Conservation (phyloP, 1,140 invertebrate genomes). For the Oreohelix idahoensis region DNA sequence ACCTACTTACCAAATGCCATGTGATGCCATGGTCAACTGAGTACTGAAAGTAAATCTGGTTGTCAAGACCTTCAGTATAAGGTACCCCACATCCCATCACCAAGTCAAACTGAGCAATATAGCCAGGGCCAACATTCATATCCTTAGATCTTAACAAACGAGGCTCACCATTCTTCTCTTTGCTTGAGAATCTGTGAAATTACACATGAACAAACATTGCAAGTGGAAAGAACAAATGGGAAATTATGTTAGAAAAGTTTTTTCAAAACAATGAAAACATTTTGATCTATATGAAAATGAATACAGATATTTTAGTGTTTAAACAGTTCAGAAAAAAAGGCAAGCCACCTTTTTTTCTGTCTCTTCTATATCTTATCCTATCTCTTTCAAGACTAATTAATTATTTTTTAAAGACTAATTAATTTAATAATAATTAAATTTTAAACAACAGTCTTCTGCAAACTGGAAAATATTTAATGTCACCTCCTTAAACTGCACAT, state of each 20-base stretch:
- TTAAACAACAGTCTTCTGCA: too few species aligned
- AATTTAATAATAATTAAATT: too few species aligned
- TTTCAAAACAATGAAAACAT: too few species aligned
- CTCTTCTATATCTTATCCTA: too few species aligned
- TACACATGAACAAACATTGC: background rate
- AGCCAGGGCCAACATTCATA: conserved; percentile 72
- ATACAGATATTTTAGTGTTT: too few species aligned
- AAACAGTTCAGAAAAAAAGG: too few species aligned
- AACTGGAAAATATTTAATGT: too few species aligned
- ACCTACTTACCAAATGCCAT: conserved; percentile 64
- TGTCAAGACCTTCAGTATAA: conserved; percentile 59
- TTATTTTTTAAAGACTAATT: too few species aligned
- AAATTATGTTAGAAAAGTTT: background rate
- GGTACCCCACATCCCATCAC: conserved; percentile 72
- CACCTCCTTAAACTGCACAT: too few species aligned
- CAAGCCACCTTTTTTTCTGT: too few species aligned
- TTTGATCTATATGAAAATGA: too few species aligned
- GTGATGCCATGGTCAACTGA: conserved; percentile 74
- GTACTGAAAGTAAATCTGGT: conserved; percentile 72
- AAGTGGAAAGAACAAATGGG: background rate
- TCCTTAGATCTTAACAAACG: conserved; percentile 70
- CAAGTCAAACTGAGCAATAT: conserved; percentile 74
- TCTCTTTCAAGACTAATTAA: too few species aligned
- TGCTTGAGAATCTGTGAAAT: conserved; percentile 60
- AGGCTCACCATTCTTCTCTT: conserved; percentile 53